Conservation (phyloP, 2,888 invertebrate genomes). For the Willowsia nigromaculata region DNA sequence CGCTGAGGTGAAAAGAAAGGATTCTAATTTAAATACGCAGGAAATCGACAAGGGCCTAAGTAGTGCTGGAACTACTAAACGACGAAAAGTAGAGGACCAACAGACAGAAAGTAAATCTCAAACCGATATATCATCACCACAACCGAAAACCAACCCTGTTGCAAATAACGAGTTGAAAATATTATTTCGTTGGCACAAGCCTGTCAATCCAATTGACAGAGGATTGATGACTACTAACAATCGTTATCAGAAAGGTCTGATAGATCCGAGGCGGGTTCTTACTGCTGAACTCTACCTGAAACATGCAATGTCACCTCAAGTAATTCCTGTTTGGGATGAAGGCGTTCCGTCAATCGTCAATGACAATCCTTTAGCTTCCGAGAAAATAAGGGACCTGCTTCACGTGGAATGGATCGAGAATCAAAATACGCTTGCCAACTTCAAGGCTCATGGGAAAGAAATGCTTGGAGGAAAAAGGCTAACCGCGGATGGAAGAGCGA, state of each 20-base stretch:
- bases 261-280: background rate
- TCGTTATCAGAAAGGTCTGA: background rate
- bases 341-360: background rate
- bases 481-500: background rate
- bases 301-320: background rate
- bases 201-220: conserved; percentile 35
- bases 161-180: conserved; percentile 7
- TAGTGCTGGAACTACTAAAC: background rate
- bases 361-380: background rate
- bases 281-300: conserved; percentile 33
- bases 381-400: background rate
- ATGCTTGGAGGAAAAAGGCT: background rate
- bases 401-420: conserved; percentile 20
- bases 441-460: conserved; percentile 33
- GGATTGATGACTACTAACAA: background rate
- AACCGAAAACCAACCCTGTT: background rate
- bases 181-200: background rate
- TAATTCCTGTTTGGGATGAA: background rate
- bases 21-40: too few relatives aligned
- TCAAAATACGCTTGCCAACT: conserved; percentile 9
- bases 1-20: background rate
- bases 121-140: background rate
- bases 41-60: background rate
- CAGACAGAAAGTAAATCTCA: background rate
- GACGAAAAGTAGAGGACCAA: background rate